Evolutionary conservation across 2,888 invertebrate genomes (phyloP).

Genomic region (Drosophila pegasa): DNA sequence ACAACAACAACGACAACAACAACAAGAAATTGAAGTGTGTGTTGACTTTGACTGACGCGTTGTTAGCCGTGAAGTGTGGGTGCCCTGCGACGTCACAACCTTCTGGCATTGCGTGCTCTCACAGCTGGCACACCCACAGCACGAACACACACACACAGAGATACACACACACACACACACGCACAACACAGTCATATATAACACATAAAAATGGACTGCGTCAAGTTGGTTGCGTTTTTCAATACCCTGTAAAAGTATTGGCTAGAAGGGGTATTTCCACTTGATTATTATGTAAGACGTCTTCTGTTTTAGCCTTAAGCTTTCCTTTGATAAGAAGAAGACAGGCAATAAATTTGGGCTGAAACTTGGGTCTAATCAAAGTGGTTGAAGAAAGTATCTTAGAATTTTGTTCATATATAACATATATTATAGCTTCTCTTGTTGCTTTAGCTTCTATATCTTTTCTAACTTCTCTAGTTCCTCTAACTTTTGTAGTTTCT

Average conservation of each 20-base stretch:
- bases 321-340: no score
- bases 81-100: conserved; percentile 43
- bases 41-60: conserved; percentile 78
- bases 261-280: background rate
- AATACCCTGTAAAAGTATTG: conserved; percentile 18
- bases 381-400: background rate
- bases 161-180: conserved; percentile 1
- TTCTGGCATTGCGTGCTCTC: conserved; percentile 55
- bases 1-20: conserved; percentile 20
- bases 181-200: conserved; percentile 12
- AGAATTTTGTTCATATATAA: no score
- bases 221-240: conserved; percentile 11
- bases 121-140: conserved; percentile 38
- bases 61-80: conserved; percentile 74
- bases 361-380: background rate
- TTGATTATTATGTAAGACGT: background rate
- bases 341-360: no score
- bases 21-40: conserved; percentile 64
- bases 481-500: background rate
- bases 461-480: background rate
- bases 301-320: no score
- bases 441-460: no score
- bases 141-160: conserved; percentile 12
- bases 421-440: no score
- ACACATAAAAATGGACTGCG: conserved; percentile 13